phyloP scores from a whole-genome alignment of 2,113 vertebrate species.

The Geothlypis trichas region DNA sequence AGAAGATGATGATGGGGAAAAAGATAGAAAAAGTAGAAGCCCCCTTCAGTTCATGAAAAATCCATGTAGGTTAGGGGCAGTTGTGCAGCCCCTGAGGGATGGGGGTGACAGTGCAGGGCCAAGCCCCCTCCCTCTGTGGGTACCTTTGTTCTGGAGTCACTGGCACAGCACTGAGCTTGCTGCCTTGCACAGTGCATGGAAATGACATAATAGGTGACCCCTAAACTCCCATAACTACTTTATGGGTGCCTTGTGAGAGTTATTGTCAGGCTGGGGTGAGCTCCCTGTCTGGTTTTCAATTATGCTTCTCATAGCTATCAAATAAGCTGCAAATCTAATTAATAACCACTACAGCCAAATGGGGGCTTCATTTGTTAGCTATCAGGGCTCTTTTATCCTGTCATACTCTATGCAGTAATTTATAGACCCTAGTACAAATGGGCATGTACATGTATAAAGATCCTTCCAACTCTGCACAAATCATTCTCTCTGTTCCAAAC shows the following conservation, averaged over 20 bases:
- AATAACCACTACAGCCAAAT: not conserved
- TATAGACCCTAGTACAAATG: not conserved
- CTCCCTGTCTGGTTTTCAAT: not conserved
- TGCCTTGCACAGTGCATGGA: not conserved
- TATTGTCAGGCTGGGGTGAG: not conserved
- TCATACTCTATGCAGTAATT: not conserved
- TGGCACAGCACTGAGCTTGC: not conserved
- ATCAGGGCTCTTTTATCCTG: not conserved
- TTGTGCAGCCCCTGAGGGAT: not conserved
- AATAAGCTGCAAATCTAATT: not conserved
- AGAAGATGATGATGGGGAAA: too few species aligned
- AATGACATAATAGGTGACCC: not conserved
- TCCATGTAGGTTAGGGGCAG: fast-evolving
- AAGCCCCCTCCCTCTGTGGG: not conserved
- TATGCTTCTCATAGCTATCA: not conserved
- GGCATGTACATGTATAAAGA: not conserved
- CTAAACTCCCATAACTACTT: not conserved
- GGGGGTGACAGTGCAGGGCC: not conserved
- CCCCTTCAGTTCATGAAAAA: not conserved
- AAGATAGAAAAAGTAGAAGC: not conserved
- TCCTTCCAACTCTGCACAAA: not conserved
- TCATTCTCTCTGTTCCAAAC: not conserved
- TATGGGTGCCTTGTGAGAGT: not conserved
- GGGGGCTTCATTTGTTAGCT: not conserved
- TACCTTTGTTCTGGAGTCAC: not conserved